Base-by-base conservation (phyloP, 1,140 invertebrate genomes). In the Triops cancriformis region DNA sequence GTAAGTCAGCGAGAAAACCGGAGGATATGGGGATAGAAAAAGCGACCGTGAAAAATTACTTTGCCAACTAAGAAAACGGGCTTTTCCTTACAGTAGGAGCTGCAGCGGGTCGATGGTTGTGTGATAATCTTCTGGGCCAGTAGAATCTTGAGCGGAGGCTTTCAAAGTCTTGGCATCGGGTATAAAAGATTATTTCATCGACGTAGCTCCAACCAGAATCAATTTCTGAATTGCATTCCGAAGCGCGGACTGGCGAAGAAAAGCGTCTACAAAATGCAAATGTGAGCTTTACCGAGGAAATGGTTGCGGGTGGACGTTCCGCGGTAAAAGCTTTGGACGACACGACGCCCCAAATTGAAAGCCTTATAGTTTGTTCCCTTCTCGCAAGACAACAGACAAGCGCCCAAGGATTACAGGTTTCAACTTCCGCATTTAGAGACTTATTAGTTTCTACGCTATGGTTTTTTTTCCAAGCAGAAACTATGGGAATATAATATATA, bases 41-140 rank as follows among this genome's bases (percentile, higher is more conserved):
- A 64, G 51, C 51, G 51, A 64, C 51, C 51, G 51, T 64, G 51
- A 64, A 64, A 64, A 64, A 64, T 64, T 18, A 64, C n/a, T 64
- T 64, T 6, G 51, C 51, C 51, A 64, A 64, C 51, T 64, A 64
- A 14, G 18, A 64, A 64, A 64, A 64, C 51, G 51, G 51, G 51
- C 14, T 64, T n/a, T n/a, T n/a, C n/a, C n/a, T n/a, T n/a, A n/a
- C 18, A 9, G 14, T 23, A 23, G 5, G 51, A 64, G 51, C n/a
- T n/a, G 10, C 6, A 64, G 10, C 51, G 51, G 51, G 51, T 64
- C 51, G 51, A 64, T 64, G 51, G 51, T 14, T 64, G 23, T 64
- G 18, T 12, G 18, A 64, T 64, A 23, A 64, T 9, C 51, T 64
- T 64, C 10, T 0, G 23, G 51, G 51, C n/a, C 18, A 64, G 51